These are phyloP conservation scores for Nomada goodeniana DNA, from an alignment of 2,888 invertebrate species.

Conservation along the genomic window DNA sequence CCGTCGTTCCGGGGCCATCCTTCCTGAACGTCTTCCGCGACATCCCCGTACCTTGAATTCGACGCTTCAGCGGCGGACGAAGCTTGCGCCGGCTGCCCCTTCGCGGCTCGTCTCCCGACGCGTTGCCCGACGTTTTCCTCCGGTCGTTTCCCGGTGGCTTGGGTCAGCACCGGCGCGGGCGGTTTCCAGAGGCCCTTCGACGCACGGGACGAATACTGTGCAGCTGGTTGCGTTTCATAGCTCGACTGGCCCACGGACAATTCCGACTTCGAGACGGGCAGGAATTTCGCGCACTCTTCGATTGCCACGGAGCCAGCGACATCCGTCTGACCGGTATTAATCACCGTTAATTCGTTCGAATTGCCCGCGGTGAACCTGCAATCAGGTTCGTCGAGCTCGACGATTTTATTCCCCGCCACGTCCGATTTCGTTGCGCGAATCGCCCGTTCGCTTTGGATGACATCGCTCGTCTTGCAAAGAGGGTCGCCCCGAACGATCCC, in stretches of 20 bases:
- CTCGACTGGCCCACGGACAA: neutral
- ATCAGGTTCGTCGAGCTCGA: too few relatives aligned
- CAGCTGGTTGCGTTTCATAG: conserved; percentile 15
- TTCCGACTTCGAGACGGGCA: conserved; percentile 32
- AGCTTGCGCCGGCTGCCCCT: too few relatives aligned
- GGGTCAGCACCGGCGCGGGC: neutral
- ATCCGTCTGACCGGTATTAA: neutral
- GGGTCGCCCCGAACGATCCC: neutral
- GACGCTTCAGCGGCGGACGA: neutral
- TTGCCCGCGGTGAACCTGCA: too few relatives aligned
- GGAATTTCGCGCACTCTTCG: neutral
- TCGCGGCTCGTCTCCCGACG: too few relatives aligned
- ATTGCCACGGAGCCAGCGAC: neutral
- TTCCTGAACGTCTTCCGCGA: neutral
- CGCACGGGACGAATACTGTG: conserved; percentile 20
- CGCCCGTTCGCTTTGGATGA: too few relatives aligned
- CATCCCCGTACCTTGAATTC: neutral
- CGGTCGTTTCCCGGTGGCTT: too few relatives aligned
- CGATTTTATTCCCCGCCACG: too few relatives aligned
- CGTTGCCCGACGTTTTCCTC: too few relatives aligned
- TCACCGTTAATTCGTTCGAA: too few relatives aligned
- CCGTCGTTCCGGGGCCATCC: too few relatives aligned
- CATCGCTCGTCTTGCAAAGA: neutral
- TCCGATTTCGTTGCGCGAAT: too few relatives aligned
- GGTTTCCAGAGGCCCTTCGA: neutral